Percentiles rank a stretch among this genome's conserved stretches.
These are phyloP conservation scores for Leucopsar rothschildi DNA, from an alignment of 2,113 vertebrate species.

Conservation along the genomic window DNA sequence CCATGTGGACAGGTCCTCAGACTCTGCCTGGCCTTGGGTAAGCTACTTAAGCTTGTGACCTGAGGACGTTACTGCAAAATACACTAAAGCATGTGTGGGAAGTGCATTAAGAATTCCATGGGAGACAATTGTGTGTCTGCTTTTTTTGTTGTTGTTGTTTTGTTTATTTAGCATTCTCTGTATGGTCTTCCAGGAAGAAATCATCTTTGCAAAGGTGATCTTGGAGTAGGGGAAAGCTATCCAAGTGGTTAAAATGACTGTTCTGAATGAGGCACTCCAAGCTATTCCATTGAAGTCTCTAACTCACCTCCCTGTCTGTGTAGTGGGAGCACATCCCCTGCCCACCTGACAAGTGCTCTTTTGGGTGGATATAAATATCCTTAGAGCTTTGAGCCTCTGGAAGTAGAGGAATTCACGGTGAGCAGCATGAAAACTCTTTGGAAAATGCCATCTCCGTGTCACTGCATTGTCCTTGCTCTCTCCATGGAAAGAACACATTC, in stretches of 20 bases:
- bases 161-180: neutral
- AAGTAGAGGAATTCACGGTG: neutral
- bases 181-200: neutral
- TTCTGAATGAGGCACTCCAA: neutral
- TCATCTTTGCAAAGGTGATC: neutral
- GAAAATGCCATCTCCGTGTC: neutral
- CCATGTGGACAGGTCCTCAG: conserved; percentile 1
- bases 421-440: neutral
- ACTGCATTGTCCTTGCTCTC: neutral
- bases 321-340: neutral
- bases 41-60: conserved; percentile 49
- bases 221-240: neutral
- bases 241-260: neutral
- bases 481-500: neutral
- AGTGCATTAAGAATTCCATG: neutral
- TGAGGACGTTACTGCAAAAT: neutral
- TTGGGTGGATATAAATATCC: neutral
- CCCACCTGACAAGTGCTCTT: neutral
- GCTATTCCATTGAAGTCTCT: neutral
- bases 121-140: neutral
- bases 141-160: neutral
- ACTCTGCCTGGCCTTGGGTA: conserved; percentile 21
- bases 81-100: neutral
- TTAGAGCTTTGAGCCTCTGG: neutral
- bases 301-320: neutral